A percentile compares a stretch with the other conserved stretches of the same genome.
Evolutionary conservation across 2,113 vertebrate species (phyloP).

Genomic region (Gobius niger): DNA sequence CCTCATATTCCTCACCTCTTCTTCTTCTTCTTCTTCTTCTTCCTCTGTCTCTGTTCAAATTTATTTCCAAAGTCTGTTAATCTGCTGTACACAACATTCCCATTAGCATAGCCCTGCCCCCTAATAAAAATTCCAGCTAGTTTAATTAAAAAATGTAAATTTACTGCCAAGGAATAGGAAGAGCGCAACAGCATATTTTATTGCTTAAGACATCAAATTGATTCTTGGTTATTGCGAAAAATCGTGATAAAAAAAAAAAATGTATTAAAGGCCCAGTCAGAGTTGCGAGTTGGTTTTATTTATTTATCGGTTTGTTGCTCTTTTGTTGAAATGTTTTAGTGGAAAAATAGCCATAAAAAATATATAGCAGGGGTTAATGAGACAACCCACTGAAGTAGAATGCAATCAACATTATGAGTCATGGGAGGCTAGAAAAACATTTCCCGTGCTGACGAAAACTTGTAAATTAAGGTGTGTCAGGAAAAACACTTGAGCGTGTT

Average conservation of each 20-base stretch:
- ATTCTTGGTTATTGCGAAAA: constrained; percentile 90
- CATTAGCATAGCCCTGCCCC: constrained; percentile 99
- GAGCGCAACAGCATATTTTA: constrained; percentile 99
- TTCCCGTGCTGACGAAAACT: constrained; percentile 68
- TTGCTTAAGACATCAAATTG: constrained; percentile 99
- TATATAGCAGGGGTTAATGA: constrained; percentile 76
- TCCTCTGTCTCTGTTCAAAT: constrained; percentile 86
- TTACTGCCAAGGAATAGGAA: constrained; percentile 98
- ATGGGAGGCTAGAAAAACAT: constrained; percentile 68
- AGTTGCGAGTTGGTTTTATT: constrained; percentile 72
- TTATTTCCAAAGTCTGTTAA: constrained; percentile 99
- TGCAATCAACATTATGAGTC: constrained; percentile 72
- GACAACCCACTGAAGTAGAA: constrained; percentile 70
- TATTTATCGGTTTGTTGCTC: constrained; percentile 47
- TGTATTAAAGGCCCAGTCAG: constrained; percentile 79
- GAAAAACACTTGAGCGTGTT: constrained; percentile 58
- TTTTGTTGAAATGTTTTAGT: constrained; percentile 46
- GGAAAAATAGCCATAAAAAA: constrained; percentile 62
- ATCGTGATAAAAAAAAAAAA: constrained; percentile 82
- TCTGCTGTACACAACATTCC: constrained; percentile 99
- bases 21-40: not conserved
- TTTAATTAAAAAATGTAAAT: constrained; percentile 99
- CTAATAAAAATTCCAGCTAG: constrained; percentile 99
- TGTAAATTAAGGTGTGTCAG: constrained; percentile 74
- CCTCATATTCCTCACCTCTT: constrained; percentile 57